Conservation (phyloP, 1,140 invertebrate genomes). For the Eumaeus atala region DNA sequence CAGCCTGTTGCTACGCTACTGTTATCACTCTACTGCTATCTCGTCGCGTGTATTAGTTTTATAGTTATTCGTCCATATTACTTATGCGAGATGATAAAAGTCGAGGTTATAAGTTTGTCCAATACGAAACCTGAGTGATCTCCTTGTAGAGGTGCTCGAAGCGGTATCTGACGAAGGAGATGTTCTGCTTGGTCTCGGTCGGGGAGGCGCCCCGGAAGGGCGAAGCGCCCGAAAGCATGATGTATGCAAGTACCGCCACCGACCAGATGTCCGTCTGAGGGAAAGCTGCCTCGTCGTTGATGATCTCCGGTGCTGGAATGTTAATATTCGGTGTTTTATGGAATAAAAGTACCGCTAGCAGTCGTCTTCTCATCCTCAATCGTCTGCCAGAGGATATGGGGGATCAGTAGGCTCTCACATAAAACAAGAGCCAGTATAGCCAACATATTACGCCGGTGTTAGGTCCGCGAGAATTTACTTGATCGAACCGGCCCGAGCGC, state of each 20-base stretch:
- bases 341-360: background rate
- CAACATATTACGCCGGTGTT: too few species aligned
- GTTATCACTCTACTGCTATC: too few species aligned
- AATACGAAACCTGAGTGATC: conserved; percentile 93
- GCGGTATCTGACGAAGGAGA: conserved; percentile 93
- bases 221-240: conserved; percentile 94
- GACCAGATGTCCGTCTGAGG: conserved; percentile 97
- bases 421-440: too few species aligned
- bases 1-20: too few species aligned
- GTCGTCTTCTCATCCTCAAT: too few species aligned
- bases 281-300: conserved; percentile 88
- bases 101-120: background rate
- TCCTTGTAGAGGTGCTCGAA: conserved; percentile 96
- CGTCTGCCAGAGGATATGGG: too few species aligned
- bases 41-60: too few species aligned
- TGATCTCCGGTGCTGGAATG: conserved; percentile 90
- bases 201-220: conserved; percentile 91
- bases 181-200: conserved; percentile 92
- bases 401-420: too few species aligned
- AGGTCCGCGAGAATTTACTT: too few species aligned
- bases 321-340: background rate
- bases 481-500: too few species aligned
- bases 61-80: too few species aligned
- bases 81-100: background rate
- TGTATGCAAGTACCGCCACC: conserved; percentile 92